These are phyloP conservation scores for Ancistrus triradiatus DNA, from an alignment of 2,113 vertebrate species.

Conservation along the genomic window DNA sequence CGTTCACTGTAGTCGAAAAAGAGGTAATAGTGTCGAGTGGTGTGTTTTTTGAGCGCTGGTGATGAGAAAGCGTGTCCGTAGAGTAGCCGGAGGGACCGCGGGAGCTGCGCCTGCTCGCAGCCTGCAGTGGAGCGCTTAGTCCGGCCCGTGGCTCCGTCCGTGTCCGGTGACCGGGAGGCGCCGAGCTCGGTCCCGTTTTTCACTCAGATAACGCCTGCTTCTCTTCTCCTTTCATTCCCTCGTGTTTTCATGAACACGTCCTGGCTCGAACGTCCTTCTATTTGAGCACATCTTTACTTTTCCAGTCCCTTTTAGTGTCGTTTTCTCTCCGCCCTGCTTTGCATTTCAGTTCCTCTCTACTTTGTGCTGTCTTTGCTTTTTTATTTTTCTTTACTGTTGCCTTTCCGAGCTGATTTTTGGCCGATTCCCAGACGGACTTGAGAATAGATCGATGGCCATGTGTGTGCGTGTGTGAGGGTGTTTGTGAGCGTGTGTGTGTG, in stretches of 20 bases:
- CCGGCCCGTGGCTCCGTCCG: conserved; percentile 71
- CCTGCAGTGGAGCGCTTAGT: conserved; percentile 69
- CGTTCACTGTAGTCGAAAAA: conserved; percentile 41
- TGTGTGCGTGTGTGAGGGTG: conserved; percentile 51
- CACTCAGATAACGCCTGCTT: conserved; percentile 52
- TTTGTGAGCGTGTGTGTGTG: conserved; percentile 46
- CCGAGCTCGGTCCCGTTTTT: conserved; percentile 49
- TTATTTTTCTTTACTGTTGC: conserved; percentile 58
- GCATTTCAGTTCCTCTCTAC: conserved; percentile 58
- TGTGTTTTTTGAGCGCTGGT: conserved; percentile 57
- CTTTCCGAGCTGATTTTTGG: conserved; percentile 61
- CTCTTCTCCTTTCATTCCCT: conserved; percentile 36
- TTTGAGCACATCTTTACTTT: conserved; percentile 58
- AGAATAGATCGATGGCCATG: conserved; percentile 72
- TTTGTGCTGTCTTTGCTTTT: conserved; percentile 55
- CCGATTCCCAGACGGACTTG: conserved; percentile 69
- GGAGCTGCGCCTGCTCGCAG: conserved; percentile 64
- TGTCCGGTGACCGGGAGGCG: conserved; percentile 58
- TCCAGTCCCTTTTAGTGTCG: conserved; percentile 54
- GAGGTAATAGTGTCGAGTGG: conserved; percentile 55
- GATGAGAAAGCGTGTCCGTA: conserved; percentile 43
- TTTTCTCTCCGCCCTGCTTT: conserved; percentile 66
- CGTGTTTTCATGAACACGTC: conserved; percentile 50
- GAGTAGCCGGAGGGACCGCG: conserved; percentile 61
- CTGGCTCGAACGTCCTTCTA: conserved; percentile 57